Evolutionary conservation across 2,797 vertebrate species (phyloP), one percentile per base, ranked within the genome.

Genomic region (Mallotus villosus): DNA sequence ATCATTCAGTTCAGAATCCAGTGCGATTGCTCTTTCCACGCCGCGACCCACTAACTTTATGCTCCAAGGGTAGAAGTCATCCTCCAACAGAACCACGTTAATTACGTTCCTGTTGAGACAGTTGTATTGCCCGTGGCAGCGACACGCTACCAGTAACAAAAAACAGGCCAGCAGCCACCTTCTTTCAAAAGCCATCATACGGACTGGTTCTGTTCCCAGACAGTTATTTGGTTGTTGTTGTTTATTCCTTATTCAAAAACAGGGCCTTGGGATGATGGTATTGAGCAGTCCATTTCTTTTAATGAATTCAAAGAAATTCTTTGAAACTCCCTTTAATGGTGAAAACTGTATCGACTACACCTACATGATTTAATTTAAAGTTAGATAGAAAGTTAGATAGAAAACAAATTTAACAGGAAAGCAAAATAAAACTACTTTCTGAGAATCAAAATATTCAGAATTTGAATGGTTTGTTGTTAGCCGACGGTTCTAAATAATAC

Each of bases 71-170:
- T 94, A 94, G 5, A 90, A 87, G 0, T 86, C 79, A 61, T 96
- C 95, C 58, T 95, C 87, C 88, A 97, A 87, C 77, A 97, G 90
- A 80, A 99, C 92, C 75, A 98, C 95, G 2, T 94, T 96, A 77
- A 99, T 91, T 49, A 82, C 80, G 0, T 89, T 73, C 41, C 83
- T 84, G 0, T 88, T 49, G 32, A 84, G 29, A 75, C 91, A 92
- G 3, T 68, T 17, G 2, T 5, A 24, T 46, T 53, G 5, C 7
- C 46, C 22, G 12, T 3, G 5, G 65, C 74, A 79, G 1, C 6
- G 58, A 51, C 49, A 55, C 0, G 37, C 63, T 5, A 87, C n/a
- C 32, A 70, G 65, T 22, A 82, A 70, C 61, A 91, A 25, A 2
- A 60, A 22, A 2, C 62, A 80, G 41, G 84, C 57, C 63, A 64